Percentiles rank a stretch among this genome's conserved stretches.
Evolutionary conservation across 1,140 invertebrate species (phyloP).

Genomic region (Aphis gossypii): DNA sequence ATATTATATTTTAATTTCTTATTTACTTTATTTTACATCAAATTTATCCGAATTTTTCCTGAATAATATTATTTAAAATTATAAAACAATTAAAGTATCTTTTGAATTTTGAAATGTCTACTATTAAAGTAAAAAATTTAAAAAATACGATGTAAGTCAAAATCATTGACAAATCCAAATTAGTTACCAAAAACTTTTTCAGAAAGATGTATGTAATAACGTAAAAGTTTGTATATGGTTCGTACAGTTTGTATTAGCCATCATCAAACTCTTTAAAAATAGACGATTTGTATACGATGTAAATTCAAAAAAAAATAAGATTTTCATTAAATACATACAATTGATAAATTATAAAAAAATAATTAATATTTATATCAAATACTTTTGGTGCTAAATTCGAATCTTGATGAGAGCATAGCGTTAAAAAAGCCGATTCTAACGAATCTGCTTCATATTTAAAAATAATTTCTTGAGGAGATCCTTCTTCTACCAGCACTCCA

Average conservation of each 20-base stretch:
- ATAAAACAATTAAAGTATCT: background rate
- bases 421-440: slow-evolving; percentile 71
- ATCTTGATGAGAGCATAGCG: slow-evolving; percentile 63
- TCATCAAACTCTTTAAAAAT: background rate
- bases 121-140: background rate
- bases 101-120: background rate
- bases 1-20: too few relatives aligned
- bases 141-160: background rate
- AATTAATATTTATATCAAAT: background rate
- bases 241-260: background rate
- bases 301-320: background rate
- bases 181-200: too few relatives aligned
- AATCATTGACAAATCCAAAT: background rate
- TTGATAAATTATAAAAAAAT: background rate
- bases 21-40: too few relatives aligned
- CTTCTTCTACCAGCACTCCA: slow-evolving; percentile 70
- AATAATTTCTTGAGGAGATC: slow-evolving; percentile 64
- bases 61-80: too few relatives aligned
- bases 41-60: too few relatives aligned
- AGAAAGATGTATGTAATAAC: background rate
- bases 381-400: background rate
- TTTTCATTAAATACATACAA: background rate
- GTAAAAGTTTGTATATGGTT: background rate
- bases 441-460: slow-evolving; percentile 63
- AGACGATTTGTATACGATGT: background rate